Conservation (phyloP, 2,113 vertebrate species). For the Pluvianellus socialis region DNA sequence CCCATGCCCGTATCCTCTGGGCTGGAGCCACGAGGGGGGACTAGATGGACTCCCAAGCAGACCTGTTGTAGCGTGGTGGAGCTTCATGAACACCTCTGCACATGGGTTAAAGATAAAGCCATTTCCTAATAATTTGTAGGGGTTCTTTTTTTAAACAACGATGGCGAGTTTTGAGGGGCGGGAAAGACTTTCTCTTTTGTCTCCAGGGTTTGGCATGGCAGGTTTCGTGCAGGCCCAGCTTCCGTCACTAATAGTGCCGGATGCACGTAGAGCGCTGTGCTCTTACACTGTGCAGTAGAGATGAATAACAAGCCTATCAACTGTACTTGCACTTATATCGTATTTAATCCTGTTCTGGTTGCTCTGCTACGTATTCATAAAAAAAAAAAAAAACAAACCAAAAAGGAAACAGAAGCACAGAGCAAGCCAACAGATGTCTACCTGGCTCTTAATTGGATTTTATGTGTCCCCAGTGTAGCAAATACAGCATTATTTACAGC, state of each 20-base stretch:
- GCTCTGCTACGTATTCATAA: conserved; percentile 41
- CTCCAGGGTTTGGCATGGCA: not conserved
- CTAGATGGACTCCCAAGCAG: not conserved
- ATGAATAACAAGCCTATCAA: not conserved
- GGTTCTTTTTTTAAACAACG: not conserved
- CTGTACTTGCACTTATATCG: not conserved
- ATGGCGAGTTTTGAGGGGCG: not conserved
- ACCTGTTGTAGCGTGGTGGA: not conserved
- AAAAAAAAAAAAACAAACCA: not conserved
- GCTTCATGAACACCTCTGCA: not conserved
- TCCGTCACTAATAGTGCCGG: not conserved
- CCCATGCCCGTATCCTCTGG: not conserved
- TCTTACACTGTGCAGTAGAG: not conserved
- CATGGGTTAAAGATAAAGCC: not conserved
- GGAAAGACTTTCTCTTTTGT: not conserved
- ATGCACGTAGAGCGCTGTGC: not conserved
- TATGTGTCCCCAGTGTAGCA: conserved; percentile 37
- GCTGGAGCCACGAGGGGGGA: not conserved
- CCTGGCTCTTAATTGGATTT: conserved; percentile 58
- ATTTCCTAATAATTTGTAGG: not conserved
- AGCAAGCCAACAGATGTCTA: conserved; percentile 61
- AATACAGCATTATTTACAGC: conserved; percentile 49
- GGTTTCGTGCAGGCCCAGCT: not conserved
- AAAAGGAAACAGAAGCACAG: conserved; percentile 60
- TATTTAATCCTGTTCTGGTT: conserved; percentile 47